phyloP scores from a whole-genome alignment of 2,888 invertebrate genomes.

The Zygothrica quintamaculata region DNA sequence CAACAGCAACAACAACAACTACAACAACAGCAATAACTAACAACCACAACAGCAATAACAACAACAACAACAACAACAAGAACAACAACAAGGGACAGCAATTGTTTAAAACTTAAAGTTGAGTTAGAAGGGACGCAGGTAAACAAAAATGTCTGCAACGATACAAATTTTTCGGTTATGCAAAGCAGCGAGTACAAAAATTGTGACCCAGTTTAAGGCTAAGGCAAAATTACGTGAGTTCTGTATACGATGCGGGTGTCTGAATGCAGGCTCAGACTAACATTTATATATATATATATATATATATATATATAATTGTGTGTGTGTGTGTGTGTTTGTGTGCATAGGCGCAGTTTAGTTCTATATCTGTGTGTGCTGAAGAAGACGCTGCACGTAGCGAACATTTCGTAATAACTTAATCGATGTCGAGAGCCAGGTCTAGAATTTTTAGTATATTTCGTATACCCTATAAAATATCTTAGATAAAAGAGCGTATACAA shows the following conservation, averaged over 20 bases:
- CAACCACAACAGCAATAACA: too few species aligned
- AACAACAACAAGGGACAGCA: too few species aligned
- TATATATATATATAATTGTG: conserved; percentile 9
- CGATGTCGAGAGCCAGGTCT: conserved; percentile 72
- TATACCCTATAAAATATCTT: conserved; percentile 11
- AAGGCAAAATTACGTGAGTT: conserved; percentile 59
- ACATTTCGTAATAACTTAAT: conserved; percentile 82
- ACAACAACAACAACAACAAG: too few species aligned
- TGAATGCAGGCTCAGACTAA: conserved; percentile 39
- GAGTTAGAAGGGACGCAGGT: conserved; percentile 50
- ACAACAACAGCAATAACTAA: too few species aligned
- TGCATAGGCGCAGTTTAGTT: background rate
- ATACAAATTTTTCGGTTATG: conserved; percentile 78
- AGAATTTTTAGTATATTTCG: conserved; percentile 60
- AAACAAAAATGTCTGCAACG: conserved; percentile 72
- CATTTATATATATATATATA: conserved; percentile 12
- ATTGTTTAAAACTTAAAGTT: too few species aligned
- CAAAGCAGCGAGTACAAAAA: conserved; percentile 59
- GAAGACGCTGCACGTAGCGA: conserved; percentile 69
- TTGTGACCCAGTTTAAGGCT: conserved; percentile 65
- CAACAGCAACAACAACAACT: too few species aligned
- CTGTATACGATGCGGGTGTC: conserved; percentile 46
- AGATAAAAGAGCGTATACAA: background rate
- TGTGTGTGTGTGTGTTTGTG: conserved; percentile 12
- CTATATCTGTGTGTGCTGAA: conserved; percentile 15